Evolutionary conservation across 1,140 invertebrate species (phyloP).

Genomic region (Cyclina sinensis): DNA sequence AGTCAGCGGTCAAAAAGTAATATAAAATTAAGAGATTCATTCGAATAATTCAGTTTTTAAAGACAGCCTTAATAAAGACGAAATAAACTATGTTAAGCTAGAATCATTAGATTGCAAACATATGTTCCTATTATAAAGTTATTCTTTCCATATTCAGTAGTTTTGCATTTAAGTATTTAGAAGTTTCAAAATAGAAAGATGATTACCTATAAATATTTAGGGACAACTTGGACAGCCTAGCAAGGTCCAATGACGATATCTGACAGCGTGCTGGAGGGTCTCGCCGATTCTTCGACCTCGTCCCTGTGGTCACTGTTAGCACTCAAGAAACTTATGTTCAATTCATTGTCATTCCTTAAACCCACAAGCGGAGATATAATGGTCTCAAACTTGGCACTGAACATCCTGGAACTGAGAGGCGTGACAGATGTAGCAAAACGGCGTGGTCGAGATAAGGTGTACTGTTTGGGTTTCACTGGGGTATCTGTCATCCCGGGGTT

Average conservation of each 20-base stretch:
- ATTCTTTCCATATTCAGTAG: too few relatives aligned
- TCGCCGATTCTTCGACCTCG: background rate
- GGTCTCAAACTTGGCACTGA: background rate
- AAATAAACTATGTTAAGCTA: too few relatives aligned
- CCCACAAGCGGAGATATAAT: slow-evolving; percentile 35
- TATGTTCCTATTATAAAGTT: too few relatives aligned
- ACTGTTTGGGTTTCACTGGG: background rate
- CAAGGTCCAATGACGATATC: slow-evolving; percentile 8
- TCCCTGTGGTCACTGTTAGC: slow-evolving; percentile 23
- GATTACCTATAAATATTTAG: too few relatives aligned
- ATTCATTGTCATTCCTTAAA: slow-evolving; percentile 39
- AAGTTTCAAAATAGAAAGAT: too few relatives aligned
- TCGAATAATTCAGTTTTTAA: too few relatives aligned
- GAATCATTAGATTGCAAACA: too few relatives aligned
- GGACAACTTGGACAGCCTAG: background rate
- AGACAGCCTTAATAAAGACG: too few relatives aligned
- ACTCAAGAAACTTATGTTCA: slow-evolving; percentile 43
- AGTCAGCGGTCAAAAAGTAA: too few relatives aligned
- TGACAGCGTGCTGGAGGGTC: background rate
- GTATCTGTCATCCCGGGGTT: slow-evolving; percentile 22
- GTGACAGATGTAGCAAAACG: background rate
- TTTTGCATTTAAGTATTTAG: too few relatives aligned
- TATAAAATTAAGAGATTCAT: too few relatives aligned
- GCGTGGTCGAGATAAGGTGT: background rate
- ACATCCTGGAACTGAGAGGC: background rate